Conservation (phyloP, 2,797 vertebrate genomes). For the Xyrichtys novacula region DNA sequence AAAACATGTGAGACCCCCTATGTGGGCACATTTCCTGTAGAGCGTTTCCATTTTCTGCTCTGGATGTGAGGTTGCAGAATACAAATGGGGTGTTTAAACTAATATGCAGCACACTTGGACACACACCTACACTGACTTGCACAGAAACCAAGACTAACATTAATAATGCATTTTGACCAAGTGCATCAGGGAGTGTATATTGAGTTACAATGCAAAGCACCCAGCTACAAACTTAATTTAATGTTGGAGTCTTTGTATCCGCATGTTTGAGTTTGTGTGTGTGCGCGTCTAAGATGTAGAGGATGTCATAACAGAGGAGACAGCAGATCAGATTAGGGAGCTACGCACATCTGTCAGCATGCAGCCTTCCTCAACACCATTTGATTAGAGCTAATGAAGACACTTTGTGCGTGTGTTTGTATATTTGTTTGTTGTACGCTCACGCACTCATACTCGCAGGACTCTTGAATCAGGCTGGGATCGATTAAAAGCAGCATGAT, state of each 20-base stretch:
- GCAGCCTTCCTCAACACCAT: constrained; percentile 76
- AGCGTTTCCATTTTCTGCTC: constrained; percentile 35
- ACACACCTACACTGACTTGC: constrained; percentile 53
- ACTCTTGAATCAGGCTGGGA: constrained; percentile 71
- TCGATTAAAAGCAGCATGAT: constrained; percentile 72
- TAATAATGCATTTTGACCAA: constrained; percentile 76
- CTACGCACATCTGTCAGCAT: constrained; percentile 81
- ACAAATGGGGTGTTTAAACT: constrained; percentile 70
- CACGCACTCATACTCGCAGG: constrained; percentile 31
- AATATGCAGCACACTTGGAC: constrained; percentile 63
- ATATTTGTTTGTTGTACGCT: constrained; percentile 63
- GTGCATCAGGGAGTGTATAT: constrained; percentile 71
- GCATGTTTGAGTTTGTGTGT: constrained; percentile 34
- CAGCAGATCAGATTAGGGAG: constrained; percentile 81
- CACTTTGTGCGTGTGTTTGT: constrained; percentile 63
- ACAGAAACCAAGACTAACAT: constrained; percentile 59
- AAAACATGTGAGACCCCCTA: constrained; percentile 20
- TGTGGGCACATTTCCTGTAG: constrained; percentile 3
- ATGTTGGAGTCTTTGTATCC: constrained; percentile 63
- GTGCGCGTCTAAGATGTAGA: constrained; percentile 70
- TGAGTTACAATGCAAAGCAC: constrained; percentile 84
- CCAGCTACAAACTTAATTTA: constrained; percentile 76
- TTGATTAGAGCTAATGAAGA: constrained; percentile 82
- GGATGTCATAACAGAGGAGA: constrained; percentile 75
- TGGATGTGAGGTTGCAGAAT: constrained; percentile 54